A percentile compares a stretch with the other conserved stretches of the same genome.
These are phyloP conservation scores for Ploceus nigricollis DNA, from an alignment of 2,113 vertebrate species.

Conservation along the genomic window DNA sequence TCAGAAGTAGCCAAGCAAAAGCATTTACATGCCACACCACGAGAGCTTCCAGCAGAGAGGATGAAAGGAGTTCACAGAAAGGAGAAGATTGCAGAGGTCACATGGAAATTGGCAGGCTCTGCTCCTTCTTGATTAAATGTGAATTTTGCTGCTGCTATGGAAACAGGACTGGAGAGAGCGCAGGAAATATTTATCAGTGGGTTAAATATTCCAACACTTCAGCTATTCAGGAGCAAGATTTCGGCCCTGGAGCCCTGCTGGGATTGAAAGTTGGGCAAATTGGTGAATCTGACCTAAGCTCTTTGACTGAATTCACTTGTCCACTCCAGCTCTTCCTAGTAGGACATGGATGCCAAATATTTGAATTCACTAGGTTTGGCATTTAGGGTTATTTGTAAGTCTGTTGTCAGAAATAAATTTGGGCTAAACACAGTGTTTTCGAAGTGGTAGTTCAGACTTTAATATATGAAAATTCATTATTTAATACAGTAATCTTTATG, in stretches of 20 bases:
- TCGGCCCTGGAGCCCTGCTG: not conserved
- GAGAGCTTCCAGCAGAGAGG: not conserved
- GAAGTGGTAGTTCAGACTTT: not conserved
- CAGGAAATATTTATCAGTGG: not conserved
- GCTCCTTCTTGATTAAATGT: not conserved
- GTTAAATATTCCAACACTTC: not conserved
- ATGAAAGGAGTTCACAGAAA: not conserved
- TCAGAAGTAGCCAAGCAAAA: not conserved
- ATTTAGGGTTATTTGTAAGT: not conserved
- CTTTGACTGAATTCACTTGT: not conserved
- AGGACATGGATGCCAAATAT: not conserved
- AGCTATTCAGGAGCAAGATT: not conserved
- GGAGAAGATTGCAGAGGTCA: conserved; percentile 5
- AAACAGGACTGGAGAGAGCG: not conserved
- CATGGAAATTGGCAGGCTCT: not conserved
- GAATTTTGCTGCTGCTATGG: conserved; percentile 43
- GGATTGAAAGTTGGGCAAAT: not conserved
- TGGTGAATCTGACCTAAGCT: not conserved
- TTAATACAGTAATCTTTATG: not conserved
- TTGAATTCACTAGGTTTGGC: not conserved
- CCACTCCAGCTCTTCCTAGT: not conserved
- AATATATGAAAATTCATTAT: not conserved
- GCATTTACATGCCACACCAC: not conserved
- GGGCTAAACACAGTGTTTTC: not conserved
- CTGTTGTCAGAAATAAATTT: not conserved